Evolutionary conservation across 2,113 vertebrate genomes (phyloP).

Genomic region (Callipepla californica): DNA sequence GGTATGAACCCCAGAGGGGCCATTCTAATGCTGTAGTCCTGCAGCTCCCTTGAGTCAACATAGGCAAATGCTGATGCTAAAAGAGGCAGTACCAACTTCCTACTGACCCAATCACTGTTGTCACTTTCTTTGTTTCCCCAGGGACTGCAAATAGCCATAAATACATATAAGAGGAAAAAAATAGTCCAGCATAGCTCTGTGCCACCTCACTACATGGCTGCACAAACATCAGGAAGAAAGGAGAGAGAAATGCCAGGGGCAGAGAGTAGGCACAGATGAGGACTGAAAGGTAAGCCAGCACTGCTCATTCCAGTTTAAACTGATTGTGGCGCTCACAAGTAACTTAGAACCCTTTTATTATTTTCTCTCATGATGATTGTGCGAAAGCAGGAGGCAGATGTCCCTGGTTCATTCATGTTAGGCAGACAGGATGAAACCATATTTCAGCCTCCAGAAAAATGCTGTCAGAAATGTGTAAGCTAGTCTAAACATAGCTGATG

Average conservation of each 20-base stretch:
- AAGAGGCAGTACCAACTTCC: constrained; percentile 37
- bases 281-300: constrained; percentile 22
- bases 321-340: not conserved
- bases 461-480: not conserved
- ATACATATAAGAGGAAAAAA: not conserved
- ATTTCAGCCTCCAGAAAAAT: not conserved
- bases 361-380: not conserved
- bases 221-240: not conserved
- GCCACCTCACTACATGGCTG: not conserved
- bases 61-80: constrained; percentile 29
- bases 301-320: not conserved
- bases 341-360: not conserved
- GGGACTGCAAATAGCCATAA: constrained; percentile 9
- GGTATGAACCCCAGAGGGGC: not conserved
- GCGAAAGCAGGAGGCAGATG: not conserved
- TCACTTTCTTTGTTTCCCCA: not conserved
- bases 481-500: not conserved
- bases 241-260: not conserved
- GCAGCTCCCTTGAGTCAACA: constrained; percentile 40
- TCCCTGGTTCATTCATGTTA: not conserved
- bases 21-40: not conserved
- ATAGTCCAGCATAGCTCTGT: not conserved
- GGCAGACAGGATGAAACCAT: not conserved
- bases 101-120: constrained; percentile 4
- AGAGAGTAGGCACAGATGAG: not conserved